Evolutionary conservation across 1,140 invertebrate genomes (phyloP).

Genomic region (Onthophagus taurus): DNA sequence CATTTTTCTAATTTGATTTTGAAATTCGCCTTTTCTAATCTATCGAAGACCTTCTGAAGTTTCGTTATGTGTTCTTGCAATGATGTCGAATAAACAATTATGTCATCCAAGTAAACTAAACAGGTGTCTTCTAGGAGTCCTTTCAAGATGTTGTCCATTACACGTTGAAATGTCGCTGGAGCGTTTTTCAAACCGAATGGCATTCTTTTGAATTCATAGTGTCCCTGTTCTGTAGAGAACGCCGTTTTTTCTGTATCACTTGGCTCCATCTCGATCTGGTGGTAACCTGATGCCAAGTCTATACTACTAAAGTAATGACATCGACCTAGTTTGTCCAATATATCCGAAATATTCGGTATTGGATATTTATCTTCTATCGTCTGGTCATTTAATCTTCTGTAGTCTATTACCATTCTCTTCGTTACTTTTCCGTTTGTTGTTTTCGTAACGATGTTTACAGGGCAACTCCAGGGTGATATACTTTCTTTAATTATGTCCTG

Average conservation of each 20-base stretch:
- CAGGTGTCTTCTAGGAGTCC: constrained; percentile 15
- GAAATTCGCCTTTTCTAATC: constrained; percentile 12
- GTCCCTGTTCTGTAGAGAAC: constrained; percentile 32
- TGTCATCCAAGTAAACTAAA: constrained; percentile 5
- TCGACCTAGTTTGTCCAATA: constrained; percentile 38
- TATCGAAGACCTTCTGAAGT: neutral
- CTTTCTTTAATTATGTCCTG: too few species aligned
- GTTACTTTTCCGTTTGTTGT: too few species aligned
- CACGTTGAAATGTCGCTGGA: constrained; percentile 37
- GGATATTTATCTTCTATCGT: too few species aligned
- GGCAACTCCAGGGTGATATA: too few species aligned
- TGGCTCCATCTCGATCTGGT: constrained; percentile 37
- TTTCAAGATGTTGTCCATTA: constrained; percentile 33
- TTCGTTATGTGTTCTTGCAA: constrained; percentile 5
- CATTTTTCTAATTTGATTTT: constrained; percentile 17
- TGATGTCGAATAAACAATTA: constrained; percentile 3
- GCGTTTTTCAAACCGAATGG: constrained; percentile 20
- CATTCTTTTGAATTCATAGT: constrained; percentile 34
- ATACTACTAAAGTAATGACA: constrained; percentile 38
- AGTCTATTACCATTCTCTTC: too few species aligned
- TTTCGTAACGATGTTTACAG: too few species aligned
- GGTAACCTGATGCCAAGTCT: constrained; percentile 39
- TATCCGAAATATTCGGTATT: constrained; percentile 42
- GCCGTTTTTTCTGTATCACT: constrained; percentile 38
- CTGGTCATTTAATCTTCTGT: too few species aligned